Base-by-base conservation (phyloP, 2,888 invertebrate genomes). In the Microctonus hyperodae region DNA sequence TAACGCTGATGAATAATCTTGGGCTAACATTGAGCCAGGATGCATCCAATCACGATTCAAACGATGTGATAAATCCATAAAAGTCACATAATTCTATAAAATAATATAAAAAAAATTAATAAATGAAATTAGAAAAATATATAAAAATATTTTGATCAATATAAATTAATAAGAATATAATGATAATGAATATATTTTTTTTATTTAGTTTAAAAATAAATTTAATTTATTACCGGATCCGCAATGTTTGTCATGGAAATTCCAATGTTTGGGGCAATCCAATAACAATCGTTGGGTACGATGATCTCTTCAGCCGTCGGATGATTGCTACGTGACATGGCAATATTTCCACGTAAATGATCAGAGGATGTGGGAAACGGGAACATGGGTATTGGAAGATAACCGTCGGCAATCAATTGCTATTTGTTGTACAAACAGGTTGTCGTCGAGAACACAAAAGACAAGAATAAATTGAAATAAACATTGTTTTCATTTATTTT, bases 321-420 rank as follows among this genome's bases (percentile, higher is more conserved):
- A 28, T 65, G 48, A 50, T 16, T 5, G 3, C n/a, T 25, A 9
- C 28, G 65, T n/a, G 71, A 51, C 28, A 69, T 51, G 33, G 70
- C 70, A 31, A 70, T 73, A 31, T 56, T 56, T 4, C 22, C 40
- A 22, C 44, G 28, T 56, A 56, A 48, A 66, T 75, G 73, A 4
- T 70, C 73, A 22, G 73, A 69, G 70, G 78, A 72, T 51, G 70
- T 72, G 40, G 74, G 65, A 61, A 75, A 77, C 23, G 81, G 81
- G 63, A 80, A 75, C 50, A 77, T 73, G 31, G 80, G 75, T 65
- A 73, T 69, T 67, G 81, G 67, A 57, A 79, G 64, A 64, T 79
- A 79, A 48, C 75, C 74, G 59, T 79, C 77, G 69, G 79, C 74
- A 31, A 78, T 73, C 63, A 75, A 58, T 81, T 81, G 69, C 25